These are phyloP conservation scores for Sylvia borin DNA, from an alignment of 2,797 vertebrate species.

Conservation along the genomic window DNA sequence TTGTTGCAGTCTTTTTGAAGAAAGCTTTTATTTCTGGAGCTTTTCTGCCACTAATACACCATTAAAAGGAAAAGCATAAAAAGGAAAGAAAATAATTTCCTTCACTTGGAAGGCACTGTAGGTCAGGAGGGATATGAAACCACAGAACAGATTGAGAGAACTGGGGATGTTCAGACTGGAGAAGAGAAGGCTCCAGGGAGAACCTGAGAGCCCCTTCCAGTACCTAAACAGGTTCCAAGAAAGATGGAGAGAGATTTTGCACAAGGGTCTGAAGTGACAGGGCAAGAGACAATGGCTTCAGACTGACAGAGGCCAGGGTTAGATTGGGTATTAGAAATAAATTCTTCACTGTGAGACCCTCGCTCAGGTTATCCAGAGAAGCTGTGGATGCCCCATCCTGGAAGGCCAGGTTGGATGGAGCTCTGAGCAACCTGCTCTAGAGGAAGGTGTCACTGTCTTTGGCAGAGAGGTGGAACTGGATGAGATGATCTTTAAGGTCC, in stretches of 20 bases:
- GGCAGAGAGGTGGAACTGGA: background rate
- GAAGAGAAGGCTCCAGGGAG: background rate
- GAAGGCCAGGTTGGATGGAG: background rate
- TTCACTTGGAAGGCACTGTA: background rate
- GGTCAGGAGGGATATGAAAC: background rate
- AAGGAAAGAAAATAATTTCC: background rate
- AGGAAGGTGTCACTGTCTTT: too few relatives aligned
- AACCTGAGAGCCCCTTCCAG: background rate
- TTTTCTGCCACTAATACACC: background rate
- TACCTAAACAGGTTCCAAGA: background rate
- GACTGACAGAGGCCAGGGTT: background rate
- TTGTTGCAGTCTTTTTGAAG: background rate
- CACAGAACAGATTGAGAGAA: rapidly evolving
- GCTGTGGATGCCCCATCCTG: background rate
- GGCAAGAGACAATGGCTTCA: background rate
- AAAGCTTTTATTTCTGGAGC: background rate
- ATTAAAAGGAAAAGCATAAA: background rate
- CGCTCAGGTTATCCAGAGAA: background rate
- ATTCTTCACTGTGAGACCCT: background rate
- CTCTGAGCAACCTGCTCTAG: background rate
- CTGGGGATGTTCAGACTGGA: background rate
- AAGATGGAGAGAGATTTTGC: background rate
- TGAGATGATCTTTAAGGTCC: background rate
- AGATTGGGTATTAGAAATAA: background rate
- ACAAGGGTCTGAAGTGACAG: background rate